Evolutionary conservation across 2,888 invertebrate species (phyloP).

Genomic region (Petrolisthes manimaculis): DNA sequence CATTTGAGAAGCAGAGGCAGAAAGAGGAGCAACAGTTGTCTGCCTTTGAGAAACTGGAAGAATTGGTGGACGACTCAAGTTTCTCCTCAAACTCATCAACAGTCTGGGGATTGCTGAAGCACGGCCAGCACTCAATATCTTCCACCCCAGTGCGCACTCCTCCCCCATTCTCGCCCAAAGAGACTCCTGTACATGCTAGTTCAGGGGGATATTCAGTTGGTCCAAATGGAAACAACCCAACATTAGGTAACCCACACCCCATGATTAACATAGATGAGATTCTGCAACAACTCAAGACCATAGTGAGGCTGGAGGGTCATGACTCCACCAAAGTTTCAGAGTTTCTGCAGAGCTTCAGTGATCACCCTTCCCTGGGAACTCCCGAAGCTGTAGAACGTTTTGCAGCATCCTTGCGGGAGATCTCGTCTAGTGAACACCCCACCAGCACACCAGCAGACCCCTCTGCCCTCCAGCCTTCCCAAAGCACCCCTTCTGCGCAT

Average conservation of each 20-base stretch:
- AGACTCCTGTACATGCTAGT: slow-evolving; percentile 1
- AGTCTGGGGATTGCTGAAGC: slow-evolving; percentile 51
- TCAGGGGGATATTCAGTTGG: neutral
- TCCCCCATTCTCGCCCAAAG: slow-evolving; percentile 15
- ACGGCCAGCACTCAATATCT: slow-evolving; percentile 22
- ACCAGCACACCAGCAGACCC: slow-evolving; percentile 45
- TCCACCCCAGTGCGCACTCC: slow-evolving; percentile 47
- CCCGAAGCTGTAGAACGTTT: slow-evolving; percentile 1
- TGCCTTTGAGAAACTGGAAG: slow-evolving; percentile 63
- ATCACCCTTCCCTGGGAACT: neutral
- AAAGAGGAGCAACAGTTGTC: slow-evolving; percentile 43
- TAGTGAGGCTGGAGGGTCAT: slow-evolving; percentile 41
- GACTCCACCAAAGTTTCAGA: slow-evolving; percentile 7
- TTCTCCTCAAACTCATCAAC: slow-evolving; percentile 63
- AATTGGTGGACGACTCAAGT: slow-evolving; percentile 58
- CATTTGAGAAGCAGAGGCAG: slow-evolving; percentile 25
- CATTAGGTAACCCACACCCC: slow-evolving; percentile 5
- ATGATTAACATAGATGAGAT: slow-evolving; percentile 28
- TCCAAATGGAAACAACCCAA: neutral
- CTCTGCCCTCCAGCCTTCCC: neutral
- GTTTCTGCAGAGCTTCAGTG: slow-evolving; percentile 30
- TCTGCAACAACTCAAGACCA: slow-evolving; percentile 35
- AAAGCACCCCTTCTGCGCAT: neutral
- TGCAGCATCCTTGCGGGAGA: slow-evolving; percentile 4
- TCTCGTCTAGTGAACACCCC: neutral